These are phyloP conservation scores for Cremastinae sp. DNA, from an alignment of 2,888 invertebrate species.

Conservation along the genomic window DNA sequence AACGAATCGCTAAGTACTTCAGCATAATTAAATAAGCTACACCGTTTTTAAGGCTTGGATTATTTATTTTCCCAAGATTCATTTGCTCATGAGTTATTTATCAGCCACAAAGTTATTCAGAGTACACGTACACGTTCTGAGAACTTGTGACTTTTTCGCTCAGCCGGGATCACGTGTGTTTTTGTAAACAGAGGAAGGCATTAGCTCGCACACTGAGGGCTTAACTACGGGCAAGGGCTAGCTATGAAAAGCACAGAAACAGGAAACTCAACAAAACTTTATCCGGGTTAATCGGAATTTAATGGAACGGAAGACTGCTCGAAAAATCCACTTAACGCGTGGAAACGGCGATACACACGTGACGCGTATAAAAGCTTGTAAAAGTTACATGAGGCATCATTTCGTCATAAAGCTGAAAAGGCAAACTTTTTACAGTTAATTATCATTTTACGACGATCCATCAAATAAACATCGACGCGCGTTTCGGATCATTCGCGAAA, in stretches of 20 bases:
- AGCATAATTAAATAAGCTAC: neutral
- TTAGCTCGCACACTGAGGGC: neutral
- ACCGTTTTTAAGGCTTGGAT: neutral
- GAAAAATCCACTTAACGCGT: constrained; percentile 13
- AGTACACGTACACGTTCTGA: constrained; percentile 20
- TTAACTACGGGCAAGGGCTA: constrained; percentile 14
- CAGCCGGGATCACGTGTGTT: neutral
- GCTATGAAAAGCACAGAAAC: constrained; percentile 24
- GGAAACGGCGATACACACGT: constrained; percentile 35
- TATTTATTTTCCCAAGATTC: constrained; percentile 9
- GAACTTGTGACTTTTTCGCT: constrained; percentile 25
- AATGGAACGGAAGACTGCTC: constrained; percentile 57
- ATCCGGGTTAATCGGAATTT: constrained; percentile 62
- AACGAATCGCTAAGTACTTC: neutral
- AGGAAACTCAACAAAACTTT: constrained; percentile 53
- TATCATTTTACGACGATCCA: constrained; percentile 59
- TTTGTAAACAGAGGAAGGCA: constrained; percentile 9
- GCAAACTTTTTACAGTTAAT: constrained; percentile 58
- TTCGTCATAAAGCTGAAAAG: constrained; percentile 25
- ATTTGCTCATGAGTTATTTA: constrained; percentile 48
- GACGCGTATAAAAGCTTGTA: constrained; percentile 24
- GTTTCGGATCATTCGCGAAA: too few species aligned
- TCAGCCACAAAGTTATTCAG: constrained; percentile 23
- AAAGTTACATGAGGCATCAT: constrained; percentile 53
- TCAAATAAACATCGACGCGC: constrained; percentile 19